Evolutionary conservation across 2,888 invertebrate species (phyloP).

Genomic region (Spilosoma lubricipeda): DNA sequence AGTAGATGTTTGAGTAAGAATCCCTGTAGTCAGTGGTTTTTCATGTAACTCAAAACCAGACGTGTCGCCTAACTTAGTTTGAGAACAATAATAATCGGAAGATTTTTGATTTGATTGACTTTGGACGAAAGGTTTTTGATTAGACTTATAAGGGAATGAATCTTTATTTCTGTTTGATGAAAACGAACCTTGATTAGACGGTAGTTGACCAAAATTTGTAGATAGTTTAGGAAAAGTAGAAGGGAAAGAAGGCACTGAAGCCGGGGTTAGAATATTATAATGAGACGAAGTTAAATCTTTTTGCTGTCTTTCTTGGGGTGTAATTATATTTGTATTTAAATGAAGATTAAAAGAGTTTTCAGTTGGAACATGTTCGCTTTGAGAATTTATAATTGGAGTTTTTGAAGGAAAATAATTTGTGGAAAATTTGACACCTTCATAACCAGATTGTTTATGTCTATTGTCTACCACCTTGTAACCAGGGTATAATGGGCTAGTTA

Average conservation of each 20-base stretch:
- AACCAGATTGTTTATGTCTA: not conserved
- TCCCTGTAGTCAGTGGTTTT: not conserved
- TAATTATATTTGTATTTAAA: conserved; percentile 37
- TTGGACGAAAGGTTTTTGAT: not conserved
- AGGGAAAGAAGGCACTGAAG: conserved; percentile 60
- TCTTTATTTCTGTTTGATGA: conserved; percentile 21
- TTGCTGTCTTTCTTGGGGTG: conserved; percentile 33
- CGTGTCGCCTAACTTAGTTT: too few species aligned
- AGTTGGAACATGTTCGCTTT: conserved; percentile 1
- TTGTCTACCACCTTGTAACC: conserved; percentile 1
- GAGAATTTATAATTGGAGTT: conserved; percentile 8
- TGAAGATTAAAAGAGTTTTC: conserved; percentile 45
- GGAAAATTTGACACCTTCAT: not conserved
- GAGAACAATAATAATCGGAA: conserved; percentile 17
- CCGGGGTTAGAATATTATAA: conserved; percentile 49
- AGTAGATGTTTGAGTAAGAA: too few species aligned
- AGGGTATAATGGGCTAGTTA: not conserved
- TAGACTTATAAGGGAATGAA: conserved; percentile 15
- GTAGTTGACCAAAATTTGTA: conserved; percentile 18
- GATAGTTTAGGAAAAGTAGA: conserved; percentile 53
- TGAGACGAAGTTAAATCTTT: conserved; percentile 31
- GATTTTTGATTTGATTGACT: conserved; percentile 1
- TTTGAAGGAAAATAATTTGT: conserved; percentile 21
- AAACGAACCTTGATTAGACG: conserved; percentile 29
- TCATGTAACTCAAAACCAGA: too few species aligned